These are phyloP conservation scores for Luffia ferchaultella DNA, from an alignment of 2,888 invertebrate genomes.

Conservation along the genomic window DNA sequence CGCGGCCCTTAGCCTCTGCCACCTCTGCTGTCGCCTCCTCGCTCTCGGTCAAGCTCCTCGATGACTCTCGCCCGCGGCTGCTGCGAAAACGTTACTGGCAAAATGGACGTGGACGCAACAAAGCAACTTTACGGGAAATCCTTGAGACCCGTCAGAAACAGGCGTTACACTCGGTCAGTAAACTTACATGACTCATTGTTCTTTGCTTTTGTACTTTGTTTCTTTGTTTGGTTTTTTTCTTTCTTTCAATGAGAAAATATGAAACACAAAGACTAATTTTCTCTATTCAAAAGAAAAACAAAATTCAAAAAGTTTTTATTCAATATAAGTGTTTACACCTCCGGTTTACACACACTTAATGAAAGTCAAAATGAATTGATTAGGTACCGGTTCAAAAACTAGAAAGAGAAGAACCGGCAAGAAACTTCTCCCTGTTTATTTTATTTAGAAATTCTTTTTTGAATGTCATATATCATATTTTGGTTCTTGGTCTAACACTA, in stretches of 20 bases:
- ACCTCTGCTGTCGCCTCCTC: neutral
- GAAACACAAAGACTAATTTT: neutral
- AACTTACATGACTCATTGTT: neutral
- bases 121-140: slow-evolving; percentile 58
- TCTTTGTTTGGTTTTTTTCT: slow-evolving; percentile 2
- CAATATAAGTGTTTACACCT: too few relatives aligned
- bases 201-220: neutral
- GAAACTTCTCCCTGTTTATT: too few relatives aligned
- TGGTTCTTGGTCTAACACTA: too few relatives aligned
- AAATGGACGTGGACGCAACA: slow-evolving; percentile 18
- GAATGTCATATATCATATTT: too few relatives aligned
- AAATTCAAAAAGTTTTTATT: too few relatives aligned
- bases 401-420: too few relatives aligned
- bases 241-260: neutral
- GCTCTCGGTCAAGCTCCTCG: neutral
- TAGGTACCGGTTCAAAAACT: too few relatives aligned
- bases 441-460: too few relatives aligned
- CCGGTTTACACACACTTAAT: too few relatives aligned
- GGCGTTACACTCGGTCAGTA: slow-evolving; percentile 75
- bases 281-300: too few relatives aligned
- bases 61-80: neutral
- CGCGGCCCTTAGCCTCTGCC: neutral
- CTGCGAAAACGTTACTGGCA: neutral
- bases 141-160: slow-evolving; percentile 73
- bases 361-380: too few relatives aligned